Evolutionary conservation across 2,797 vertebrate species (phyloP).

Genomic region (Rhadinocentrus ornatus): DNA sequence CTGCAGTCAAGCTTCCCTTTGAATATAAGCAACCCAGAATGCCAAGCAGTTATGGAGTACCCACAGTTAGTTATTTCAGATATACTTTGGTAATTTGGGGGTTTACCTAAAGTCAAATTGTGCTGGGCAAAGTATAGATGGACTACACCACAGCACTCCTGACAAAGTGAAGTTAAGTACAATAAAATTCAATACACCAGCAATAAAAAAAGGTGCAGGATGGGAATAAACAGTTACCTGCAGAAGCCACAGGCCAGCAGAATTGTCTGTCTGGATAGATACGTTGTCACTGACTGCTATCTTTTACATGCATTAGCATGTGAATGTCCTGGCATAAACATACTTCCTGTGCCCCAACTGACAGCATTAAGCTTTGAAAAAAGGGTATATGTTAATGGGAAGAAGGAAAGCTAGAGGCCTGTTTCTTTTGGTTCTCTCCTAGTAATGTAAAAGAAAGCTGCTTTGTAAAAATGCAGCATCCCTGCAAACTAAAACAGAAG

Average conservation of each 20-base stretch:
- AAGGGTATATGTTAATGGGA: slow-evolving; percentile 23
- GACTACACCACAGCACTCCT: slow-evolving; percentile 9
- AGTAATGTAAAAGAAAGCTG: background rate
- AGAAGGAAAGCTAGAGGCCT: slow-evolving; percentile 3
- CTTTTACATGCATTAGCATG: slow-evolving; percentile 44
- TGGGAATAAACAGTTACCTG: slow-evolving; percentile 37
- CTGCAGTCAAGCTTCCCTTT: background rate
- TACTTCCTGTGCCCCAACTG: slow-evolving; percentile 17
- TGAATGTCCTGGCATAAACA: slow-evolving; percentile 40
- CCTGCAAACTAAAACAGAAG: background rate
- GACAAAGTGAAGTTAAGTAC: slow-evolving; percentile 6
- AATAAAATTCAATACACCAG: slow-evolving; percentile 16
- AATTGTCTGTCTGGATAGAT: slow-evolving; percentile 27
- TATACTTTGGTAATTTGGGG: background rate
- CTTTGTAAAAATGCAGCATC: background rate
- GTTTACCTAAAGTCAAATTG: slow-evolving; percentile 1
- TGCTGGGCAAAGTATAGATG: background rate
- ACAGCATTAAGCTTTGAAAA: slow-evolving; percentile 17
- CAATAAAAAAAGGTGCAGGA: slow-evolving; percentile 4
- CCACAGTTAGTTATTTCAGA: background rate
- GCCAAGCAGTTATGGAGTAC: background rate
- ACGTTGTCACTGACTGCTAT: slow-evolving; percentile 30
- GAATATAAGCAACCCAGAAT: background rate
- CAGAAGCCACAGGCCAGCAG: slow-evolving; percentile 17
- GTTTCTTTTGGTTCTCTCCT: background rate